Base-by-base conservation (phyloP, 2,888 invertebrate species). In the Spisula subtruncata region DNA sequence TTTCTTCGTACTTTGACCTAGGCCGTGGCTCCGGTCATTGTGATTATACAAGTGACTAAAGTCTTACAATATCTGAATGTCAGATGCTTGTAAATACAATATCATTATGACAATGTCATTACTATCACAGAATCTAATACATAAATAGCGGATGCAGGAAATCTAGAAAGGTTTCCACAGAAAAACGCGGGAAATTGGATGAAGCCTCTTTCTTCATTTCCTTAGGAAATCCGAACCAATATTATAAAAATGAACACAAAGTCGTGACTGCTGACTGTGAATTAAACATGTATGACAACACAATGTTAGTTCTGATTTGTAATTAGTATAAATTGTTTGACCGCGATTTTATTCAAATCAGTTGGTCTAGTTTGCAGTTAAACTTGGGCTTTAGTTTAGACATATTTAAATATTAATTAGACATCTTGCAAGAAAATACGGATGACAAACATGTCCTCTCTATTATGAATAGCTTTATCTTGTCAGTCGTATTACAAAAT, bases 91-190 rank as follows among this genome's bases (percentile, higher is more conserved):
- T 75, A 32, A 75, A 75, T 75, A 75, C 32, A 18, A 35, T 35
- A 32, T 32, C 75, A 75, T 35, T 16, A 75, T 75, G 75, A 75
- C 75, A 75, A 75, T 75, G 75, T 75, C 35, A 75, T 75, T 75
- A 75, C n/a, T 2, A 14, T 16, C 41, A 41, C n/a, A n/a, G n/a
- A n/a, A n/a, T n/a, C n/a, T 41, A 75, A 32, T 14, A 32, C 75
- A 35, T 75, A 35, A 35, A 75, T 75, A 75, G 75, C 25, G n/a
- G 4, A n/a, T 10, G 12, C 25, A 66, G 60, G 60, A 66, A 66
- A 66, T 66, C 60, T 66, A 25, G 60, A 66, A 66, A 25, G 60
- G 60, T 25, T 66, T 66, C 60, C 25, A 25, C n/a, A 4, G 60
- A 66, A 75, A 75, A 18, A 32, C 75, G 32, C 14, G 75, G 71